phyloP scores from a whole-genome alignment of 2,113 vertebrate genomes.

The Pionites leucogaster region DNA sequence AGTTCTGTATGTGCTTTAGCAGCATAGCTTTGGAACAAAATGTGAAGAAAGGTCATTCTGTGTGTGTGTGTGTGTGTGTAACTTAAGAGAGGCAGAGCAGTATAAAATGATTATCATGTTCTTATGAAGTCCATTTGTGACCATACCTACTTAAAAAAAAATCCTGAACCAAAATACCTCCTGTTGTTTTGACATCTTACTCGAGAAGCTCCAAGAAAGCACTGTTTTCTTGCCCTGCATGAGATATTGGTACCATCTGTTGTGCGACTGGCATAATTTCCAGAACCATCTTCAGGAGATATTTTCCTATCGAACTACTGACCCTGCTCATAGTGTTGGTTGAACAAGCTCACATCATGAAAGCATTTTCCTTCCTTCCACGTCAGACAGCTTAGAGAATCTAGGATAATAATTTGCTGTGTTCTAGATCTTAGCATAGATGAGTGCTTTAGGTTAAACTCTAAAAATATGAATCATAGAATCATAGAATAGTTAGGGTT shows the following conservation, averaged over 20 bases:
- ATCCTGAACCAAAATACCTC: not conserved
- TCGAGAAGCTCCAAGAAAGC: not conserved
- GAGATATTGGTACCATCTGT: not conserved
- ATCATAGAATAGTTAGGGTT: too few species aligned
- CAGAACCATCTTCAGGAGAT: not conserved
- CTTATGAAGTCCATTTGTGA: not conserved
- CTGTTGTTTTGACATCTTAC: not conserved
- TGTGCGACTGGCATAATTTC: not conserved
- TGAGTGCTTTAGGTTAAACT: not conserved
- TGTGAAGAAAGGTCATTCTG: not conserved
- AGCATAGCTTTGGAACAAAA: not conserved
- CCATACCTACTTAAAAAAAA: not conserved
- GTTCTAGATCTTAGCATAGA: not conserved
- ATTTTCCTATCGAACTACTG: not conserved
- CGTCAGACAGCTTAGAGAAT: not conserved
- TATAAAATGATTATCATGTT: not conserved
- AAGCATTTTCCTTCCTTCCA: not conserved
- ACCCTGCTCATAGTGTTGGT: not conserved
- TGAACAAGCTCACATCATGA: not conserved
- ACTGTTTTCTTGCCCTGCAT: not conserved
- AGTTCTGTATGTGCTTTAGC: not conserved
- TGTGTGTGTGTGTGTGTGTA: not conserved
- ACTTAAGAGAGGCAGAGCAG: not conserved
- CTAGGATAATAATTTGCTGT: not conserved
- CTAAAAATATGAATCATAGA: not conserved